Evolutionary conservation across 2,797 vertebrate species (phyloP).

Genomic region (Phoxinus dragarum): DNA sequence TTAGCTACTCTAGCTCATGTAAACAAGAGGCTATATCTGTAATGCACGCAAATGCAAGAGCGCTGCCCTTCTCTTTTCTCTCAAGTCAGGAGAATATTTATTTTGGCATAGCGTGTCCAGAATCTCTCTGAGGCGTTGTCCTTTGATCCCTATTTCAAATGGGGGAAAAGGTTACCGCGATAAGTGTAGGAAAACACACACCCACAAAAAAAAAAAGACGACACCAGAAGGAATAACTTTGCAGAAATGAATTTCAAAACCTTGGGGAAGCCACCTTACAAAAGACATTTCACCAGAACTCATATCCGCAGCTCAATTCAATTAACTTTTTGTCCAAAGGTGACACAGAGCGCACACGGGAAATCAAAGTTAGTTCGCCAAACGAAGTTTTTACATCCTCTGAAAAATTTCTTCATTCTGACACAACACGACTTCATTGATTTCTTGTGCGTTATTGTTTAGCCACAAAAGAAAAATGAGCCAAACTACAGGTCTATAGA

Average conservation of each 20-base stretch:
- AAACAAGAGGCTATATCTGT: constrained; percentile 18
- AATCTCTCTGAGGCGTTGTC: constrained; percentile 54
- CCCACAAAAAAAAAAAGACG: constrained; percentile 59
- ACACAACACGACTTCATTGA: constrained; percentile 57
- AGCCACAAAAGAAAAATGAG: constrained; percentile 53
- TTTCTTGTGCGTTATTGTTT: constrained; percentile 37
- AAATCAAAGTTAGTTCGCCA: constrained; percentile 73
- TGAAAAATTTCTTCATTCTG: constrained; percentile 50
- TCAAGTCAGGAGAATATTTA: constrained; percentile 49
- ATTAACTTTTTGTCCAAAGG: constrained; percentile 68
- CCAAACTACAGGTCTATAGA: constrained; percentile 54
- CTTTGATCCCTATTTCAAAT: constrained; percentile 63
- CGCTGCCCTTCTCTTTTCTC: background rate
- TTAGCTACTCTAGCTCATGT: background rate
- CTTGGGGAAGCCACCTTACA: constrained; percentile 67
- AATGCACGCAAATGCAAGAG: background rate
- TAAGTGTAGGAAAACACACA: constrained; percentile 66
- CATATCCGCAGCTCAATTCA: constrained; percentile 72
- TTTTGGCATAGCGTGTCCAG: constrained; percentile 50
- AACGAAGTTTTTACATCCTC: constrained; percentile 65
- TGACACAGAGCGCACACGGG: constrained; percentile 66
- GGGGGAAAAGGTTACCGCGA: constrained; percentile 58
- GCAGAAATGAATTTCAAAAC: constrained; percentile 76
- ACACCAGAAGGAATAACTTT: constrained; percentile 71
- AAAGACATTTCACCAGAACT: constrained; percentile 64